phyloP scores from a whole-genome alignment of 1,140 invertebrate genomes.

The Bactericera cockerelli region DNA sequence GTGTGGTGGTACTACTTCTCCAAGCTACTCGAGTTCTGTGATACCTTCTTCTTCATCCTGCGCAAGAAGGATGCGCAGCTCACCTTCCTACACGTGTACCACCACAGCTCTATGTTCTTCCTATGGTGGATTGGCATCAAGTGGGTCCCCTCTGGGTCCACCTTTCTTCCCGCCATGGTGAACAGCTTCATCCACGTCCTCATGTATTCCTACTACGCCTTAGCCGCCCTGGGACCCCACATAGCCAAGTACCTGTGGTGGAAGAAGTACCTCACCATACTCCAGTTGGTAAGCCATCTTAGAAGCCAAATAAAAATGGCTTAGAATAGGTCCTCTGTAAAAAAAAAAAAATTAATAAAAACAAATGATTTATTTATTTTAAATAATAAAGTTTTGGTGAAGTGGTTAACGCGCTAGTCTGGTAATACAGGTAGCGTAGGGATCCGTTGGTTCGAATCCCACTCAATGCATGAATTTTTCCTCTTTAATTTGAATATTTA shows the following conservation, averaged over 20 bases:
- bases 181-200: conserved; percentile 78
- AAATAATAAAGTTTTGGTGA: no score
- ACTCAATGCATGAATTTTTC: no score
- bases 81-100: conserved; percentile 80
- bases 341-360: no score
- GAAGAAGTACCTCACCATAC: conserved; percentile 83
- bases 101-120: conserved; percentile 81
- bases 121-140: conserved; percentile 94
- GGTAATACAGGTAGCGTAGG: no score
- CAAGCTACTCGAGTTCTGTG: conserved; percentile 83
- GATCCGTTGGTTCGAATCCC: no score
- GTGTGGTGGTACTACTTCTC: conserved; percentile 97
- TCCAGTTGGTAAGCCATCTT: conserved; percentile 50
- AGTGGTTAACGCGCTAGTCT: no score
- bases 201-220: conserved; percentile 86
- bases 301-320: no score
- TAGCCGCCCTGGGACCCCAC: conserved; percentile 63
- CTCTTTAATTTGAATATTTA: no score
- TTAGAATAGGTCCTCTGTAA: no score
- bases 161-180: conserved; percentile 71
- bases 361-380: no score
- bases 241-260: conserved; percentile 76
- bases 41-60: conserved; percentile 82
- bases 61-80: conserved; percentile 75
- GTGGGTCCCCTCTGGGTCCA: conserved; percentile 88